phyloP scores from a whole-genome alignment of 2,113 vertebrate species.

The Rostratula benghalensis region DNA sequence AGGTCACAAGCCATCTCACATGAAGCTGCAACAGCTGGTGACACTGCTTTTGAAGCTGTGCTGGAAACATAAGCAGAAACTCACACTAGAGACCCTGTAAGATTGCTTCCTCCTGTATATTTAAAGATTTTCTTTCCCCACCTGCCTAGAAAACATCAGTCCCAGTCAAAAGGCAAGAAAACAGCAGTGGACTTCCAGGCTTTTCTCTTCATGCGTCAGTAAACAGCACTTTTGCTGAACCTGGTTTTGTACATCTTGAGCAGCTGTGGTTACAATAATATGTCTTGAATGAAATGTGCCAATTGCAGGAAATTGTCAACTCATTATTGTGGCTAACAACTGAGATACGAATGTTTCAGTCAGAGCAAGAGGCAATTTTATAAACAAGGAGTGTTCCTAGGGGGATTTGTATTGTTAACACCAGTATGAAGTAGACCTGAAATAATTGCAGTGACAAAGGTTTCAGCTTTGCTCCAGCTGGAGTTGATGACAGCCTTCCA shows the following conservation, averaged over 20 bases:
- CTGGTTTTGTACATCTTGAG: slow-evolving; percentile 38
- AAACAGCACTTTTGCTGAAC: slow-evolving; percentile 54
- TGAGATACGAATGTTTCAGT: slow-evolving; percentile 34
- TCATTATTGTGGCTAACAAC: slow-evolving; percentile 69
- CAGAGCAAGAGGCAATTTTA: slow-evolving; percentile 37
- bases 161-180: slow-evolving; percentile 63
- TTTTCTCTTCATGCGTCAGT: slow-evolving; percentile 66
- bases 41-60: slow-evolving; percentile 1
- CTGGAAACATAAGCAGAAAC: neutral
- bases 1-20: slow-evolving; percentile 37
- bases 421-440: slow-evolving; percentile 38
- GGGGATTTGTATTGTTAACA: slow-evolving; percentile 35
- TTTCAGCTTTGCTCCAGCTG: neutral
- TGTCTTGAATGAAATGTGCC: slow-evolving; percentile 72
- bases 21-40: neutral
- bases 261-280: slow-evolving; percentile 68
- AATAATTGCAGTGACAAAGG: slow-evolving; percentile 53
- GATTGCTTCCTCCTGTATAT: slow-evolving; percentile 51
- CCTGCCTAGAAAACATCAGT: slow-evolving; percentile 63
- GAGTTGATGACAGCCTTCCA: neutral
- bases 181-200: slow-evolving; percentile 62
- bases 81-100: slow-evolving; percentile 18
- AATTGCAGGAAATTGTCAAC: slow-evolving; percentile 70
- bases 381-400: slow-evolving; percentile 50
- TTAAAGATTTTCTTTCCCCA: slow-evolving; percentile 66